A percentile compares a stretch with the other conserved stretches of the same genome.
Evolutionary conservation across 2,797 vertebrate genomes (phyloP).

Genomic region (Paguma larvata): DNA sequence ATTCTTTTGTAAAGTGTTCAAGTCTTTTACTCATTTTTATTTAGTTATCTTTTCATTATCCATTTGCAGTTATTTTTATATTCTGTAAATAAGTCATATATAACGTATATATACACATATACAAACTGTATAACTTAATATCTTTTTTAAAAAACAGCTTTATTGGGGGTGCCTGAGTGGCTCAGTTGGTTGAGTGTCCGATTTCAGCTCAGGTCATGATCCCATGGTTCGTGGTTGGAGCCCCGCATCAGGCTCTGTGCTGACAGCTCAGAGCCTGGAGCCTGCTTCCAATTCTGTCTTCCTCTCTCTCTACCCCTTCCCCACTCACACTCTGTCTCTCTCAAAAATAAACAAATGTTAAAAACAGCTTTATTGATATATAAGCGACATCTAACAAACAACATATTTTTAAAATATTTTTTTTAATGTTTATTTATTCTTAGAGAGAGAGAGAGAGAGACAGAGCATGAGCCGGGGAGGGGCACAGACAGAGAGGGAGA

Average conservation of each 20-base stretch:
- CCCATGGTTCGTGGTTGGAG: background rate
- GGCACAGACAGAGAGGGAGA: too few species aligned
- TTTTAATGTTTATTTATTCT: too few species aligned
- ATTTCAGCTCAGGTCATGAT: background rate
- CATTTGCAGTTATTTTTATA: background rate
- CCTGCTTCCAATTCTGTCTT: background rate
- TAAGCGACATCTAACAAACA: background rate
- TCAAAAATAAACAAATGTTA: background rate
- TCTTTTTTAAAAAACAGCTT: background rate
- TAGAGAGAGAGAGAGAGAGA: too few species aligned
- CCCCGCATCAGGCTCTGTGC: background rate
- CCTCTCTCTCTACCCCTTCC: background rate
- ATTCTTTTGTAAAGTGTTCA: background rate
- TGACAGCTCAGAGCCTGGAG: background rate
- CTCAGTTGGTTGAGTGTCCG: background rate
- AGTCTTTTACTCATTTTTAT: conserved; percentile 13
- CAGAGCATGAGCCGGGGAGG: too few species aligned
- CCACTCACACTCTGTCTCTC: background rate
- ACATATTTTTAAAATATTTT: too few species aligned
- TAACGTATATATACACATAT: background rate
- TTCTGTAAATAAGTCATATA: conserved; percentile 2
- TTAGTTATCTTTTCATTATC: conserved; percentile 34
- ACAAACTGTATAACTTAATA: background rate
- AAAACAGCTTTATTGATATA: background rate
- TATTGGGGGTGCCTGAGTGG: background rate